Conservation (phyloP, 2,888 invertebrate genomes). For the Stenchaetothrips biformis region DNA sequence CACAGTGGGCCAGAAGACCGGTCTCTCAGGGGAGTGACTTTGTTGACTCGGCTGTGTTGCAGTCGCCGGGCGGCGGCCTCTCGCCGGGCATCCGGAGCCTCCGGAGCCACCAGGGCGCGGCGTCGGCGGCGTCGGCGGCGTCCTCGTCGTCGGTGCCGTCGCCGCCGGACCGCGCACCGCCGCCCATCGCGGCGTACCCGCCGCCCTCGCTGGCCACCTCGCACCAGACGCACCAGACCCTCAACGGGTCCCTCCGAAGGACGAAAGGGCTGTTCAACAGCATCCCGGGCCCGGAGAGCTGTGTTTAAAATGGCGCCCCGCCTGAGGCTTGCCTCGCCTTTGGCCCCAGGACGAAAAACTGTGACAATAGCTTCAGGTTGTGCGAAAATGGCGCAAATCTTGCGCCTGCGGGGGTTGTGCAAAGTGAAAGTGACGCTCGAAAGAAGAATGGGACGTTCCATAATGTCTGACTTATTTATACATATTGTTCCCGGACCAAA, state of each 20-base stretch:
- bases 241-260: neutral
- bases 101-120: neutral
- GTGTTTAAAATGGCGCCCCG: neutral
- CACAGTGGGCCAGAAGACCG: neutral
- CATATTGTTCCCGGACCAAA: too few relatives aligned
- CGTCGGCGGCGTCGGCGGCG: neutral
- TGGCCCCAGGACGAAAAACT: too few relatives aligned
- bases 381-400: too few relatives aligned
- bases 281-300: constrained; percentile 12
- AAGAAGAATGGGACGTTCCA: too few relatives aligned
- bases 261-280: constrained; percentile 1
- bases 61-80: neutral
- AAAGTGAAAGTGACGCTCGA: too few relatives aligned
- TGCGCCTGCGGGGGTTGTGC: too few relatives aligned
- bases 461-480: too few relatives aligned
- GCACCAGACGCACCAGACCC: neutral
- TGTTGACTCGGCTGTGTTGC: neutral
- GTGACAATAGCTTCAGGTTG: too few relatives aligned
- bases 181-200: neutral
- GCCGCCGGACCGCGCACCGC: neutral
- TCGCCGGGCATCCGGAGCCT: neutral
- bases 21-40: neutral
- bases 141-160: neutral
- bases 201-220: neutral
- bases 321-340: too few relatives aligned